phyloP scores from a whole-genome alignment of 2,113 vertebrate genomes.

The Poecilia latipinna region DNA sequence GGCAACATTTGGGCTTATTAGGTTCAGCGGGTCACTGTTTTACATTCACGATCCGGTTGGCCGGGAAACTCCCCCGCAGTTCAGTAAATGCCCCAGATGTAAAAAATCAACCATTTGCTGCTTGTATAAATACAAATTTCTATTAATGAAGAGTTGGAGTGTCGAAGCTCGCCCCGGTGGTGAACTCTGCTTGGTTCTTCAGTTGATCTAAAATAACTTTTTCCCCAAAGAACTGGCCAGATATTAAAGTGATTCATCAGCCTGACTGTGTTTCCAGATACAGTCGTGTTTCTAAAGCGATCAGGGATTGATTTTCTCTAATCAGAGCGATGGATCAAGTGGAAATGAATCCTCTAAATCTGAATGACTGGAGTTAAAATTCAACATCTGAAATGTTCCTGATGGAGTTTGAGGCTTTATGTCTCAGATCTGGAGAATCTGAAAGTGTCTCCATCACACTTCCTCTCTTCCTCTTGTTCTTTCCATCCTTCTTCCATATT shows the following conservation, averaged over 20 bases:
- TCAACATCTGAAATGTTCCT: background rate
- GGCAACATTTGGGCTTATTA: conserved; percentile 52
- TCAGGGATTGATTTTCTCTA: background rate
- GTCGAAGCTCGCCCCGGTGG: background rate
- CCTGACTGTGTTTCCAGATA: background rate
- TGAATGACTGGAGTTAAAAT: background rate
- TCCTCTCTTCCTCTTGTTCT: no score
- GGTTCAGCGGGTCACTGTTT: conserved; percentile 39
- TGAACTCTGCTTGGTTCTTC: background rate
- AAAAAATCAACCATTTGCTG: conserved; percentile 2
- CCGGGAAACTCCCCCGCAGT: conserved; percentile 13
- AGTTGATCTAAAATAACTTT: background rate
- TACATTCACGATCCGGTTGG: conserved; percentile 27
- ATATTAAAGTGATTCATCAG: background rate
- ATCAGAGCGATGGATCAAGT: background rate
- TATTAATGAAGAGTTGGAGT: background rate
- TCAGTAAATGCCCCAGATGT: conserved; percentile 13
- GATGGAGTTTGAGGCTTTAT: background rate
- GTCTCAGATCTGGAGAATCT: no score
- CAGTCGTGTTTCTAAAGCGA: background rate
- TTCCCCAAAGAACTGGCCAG: background rate
- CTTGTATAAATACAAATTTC: conserved; percentile 6
- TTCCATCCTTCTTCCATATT: no score
- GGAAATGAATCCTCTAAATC: background rate
- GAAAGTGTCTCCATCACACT: no score